A percentile compares a stretch with the other conserved stretches of the same genome.
Evolutionary conservation across 23 tunicate species (phyloP).

Genomic region (Trididemnum miniatum): DNA sequence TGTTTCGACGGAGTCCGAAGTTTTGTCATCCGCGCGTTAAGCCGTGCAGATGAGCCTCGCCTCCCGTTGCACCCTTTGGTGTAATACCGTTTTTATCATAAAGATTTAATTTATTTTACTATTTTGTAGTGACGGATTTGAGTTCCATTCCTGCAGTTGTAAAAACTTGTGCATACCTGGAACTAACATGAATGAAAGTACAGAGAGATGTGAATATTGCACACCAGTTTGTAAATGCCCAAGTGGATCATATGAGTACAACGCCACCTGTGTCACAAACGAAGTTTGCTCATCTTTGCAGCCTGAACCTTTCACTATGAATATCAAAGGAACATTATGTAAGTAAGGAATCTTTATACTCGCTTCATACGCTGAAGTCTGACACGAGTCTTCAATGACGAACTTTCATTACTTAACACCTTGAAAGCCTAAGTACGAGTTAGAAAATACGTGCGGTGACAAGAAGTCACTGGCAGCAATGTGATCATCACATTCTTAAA

Average conservation of each 20-base stretch:
- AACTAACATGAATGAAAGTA: neutral
- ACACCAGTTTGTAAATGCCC: neutral
- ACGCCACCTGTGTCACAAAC: neutral
- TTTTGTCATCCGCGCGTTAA: too few species aligned
- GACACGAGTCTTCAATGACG: too few species aligned
- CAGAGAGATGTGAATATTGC: neutral
- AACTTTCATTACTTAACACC: too few species aligned
- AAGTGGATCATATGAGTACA: neutral
- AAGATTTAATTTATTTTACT: too few species aligned
- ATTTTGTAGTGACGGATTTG: conserved; percentile 12
- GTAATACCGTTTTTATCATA: too few species aligned
- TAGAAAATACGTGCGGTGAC: too few species aligned
- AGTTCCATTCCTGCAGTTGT: neutral
- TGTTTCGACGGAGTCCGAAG: too few species aligned
- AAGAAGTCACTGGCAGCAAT: too few species aligned
- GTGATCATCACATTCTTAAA: too few species aligned
- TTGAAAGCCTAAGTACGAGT: too few species aligned
- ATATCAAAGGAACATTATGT: neutral
- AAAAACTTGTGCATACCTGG: neutral
- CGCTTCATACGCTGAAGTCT: neutral
- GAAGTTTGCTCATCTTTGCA: neutral
- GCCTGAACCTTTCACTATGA: neutral
- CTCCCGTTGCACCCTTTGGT: too few species aligned
- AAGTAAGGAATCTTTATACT: neutral
- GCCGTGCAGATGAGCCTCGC: too few species aligned